Evolutionary conservation across 2,888 invertebrate species (phyloP).

Genomic region (Pandemis corylana): DNA sequence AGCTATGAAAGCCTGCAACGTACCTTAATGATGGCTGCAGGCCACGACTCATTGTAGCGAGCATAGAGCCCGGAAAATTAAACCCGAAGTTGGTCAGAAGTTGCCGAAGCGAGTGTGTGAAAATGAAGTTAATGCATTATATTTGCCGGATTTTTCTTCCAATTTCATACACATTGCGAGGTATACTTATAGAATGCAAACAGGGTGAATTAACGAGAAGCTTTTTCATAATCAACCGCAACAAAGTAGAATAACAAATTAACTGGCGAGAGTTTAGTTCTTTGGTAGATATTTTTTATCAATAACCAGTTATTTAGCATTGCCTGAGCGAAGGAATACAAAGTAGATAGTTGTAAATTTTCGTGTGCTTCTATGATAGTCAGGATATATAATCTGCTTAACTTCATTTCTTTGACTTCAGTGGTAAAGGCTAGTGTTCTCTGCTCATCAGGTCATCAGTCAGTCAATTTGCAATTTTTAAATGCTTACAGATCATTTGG

Average conservation of each 20-base stretch:
- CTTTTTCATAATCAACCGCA: background rate
- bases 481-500: no score
- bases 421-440: no score
- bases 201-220: background rate
- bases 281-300: no score
- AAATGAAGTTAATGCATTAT: conserved; percentile 37
- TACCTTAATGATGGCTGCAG: conserved; percentile 73
- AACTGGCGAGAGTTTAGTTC: background rate
- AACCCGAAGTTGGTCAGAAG: conserved; percentile 62
- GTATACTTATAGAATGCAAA: background rate
- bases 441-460: no score
- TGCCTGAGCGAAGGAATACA: no score
- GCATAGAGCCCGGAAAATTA: conserved; percentile 75
- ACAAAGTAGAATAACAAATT: background rate
- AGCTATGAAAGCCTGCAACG: conserved; percentile 58
- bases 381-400: no score
- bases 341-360: no score
- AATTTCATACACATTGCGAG: background rate
- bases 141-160: conserved; percentile 13
- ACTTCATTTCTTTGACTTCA: no score
- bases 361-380: no score
- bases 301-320: no score
- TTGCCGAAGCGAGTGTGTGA: conserved; percentile 32
- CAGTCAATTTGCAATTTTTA: no score
- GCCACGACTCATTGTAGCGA: conserved; percentile 67